A percentile compares a stretch with the other conserved stretches of the same genome.
Conservation (phyloP, 2,113 vertebrate species). For the Polyodon spathula region DNA sequence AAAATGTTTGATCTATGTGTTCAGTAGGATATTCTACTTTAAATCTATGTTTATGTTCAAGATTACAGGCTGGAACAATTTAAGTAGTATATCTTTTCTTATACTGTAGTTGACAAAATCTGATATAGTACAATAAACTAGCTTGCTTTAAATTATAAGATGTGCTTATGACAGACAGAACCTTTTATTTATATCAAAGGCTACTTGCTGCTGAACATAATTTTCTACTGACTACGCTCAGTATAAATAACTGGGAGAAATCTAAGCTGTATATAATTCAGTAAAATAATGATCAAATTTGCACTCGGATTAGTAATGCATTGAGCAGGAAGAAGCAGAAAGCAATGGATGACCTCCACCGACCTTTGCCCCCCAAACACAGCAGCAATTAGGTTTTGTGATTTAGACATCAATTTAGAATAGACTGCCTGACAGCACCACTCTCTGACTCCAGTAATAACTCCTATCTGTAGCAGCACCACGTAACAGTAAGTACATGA, state of each 20-base stretch:
- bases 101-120: no score
- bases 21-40: no score
- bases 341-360: constrained; percentile 7
- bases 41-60: no score
- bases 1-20: no score
- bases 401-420: constrained; percentile 12
- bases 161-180: no score
- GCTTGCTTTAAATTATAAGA: no score
- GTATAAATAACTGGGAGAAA: background rate
- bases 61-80: no score
- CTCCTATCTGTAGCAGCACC: constrained; percentile 8
- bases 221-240: background rate
- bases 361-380: constrained; percentile 8
- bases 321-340: constrained; percentile 7
- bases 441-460: constrained; percentile 8
- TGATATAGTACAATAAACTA: no score
- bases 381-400: constrained; percentile 22
- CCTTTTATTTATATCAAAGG: no score
- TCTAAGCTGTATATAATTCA: background rate
- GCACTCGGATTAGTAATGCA: constrained; percentile 11
- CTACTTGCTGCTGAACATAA: constrained; percentile 4
- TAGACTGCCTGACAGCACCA: constrained; percentile 17
- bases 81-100: no score
- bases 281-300: constrained; percentile 10
- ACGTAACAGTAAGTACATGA: background rate